Percentiles rank a stretch among this genome's conserved stretches.
These are phyloP conservation scores for Petrolisthes manimaculis DNA, from an alignment of 2,888 invertebrate species.

Conservation along the genomic window DNA sequence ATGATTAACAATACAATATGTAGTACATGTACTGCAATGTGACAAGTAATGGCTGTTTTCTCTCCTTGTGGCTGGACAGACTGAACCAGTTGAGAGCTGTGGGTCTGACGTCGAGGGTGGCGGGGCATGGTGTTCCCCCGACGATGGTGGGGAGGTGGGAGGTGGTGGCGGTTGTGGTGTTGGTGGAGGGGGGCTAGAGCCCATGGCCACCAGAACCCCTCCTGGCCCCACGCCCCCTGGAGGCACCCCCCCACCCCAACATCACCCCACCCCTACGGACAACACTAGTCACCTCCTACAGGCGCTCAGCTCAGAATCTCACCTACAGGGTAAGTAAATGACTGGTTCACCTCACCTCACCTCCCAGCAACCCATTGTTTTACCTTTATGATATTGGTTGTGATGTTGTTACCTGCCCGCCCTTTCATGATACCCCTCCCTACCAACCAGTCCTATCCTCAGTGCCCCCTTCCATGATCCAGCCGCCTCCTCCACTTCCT, in stretches of 20 bases:
- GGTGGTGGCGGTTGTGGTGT: conserved; percentile 41
- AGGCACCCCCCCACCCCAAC: conserved; percentile 52
- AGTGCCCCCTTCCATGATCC: not conserved
- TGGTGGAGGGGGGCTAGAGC: conserved; percentile 18
- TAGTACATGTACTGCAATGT: too few species aligned
- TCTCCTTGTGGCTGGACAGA: conserved; percentile 20
- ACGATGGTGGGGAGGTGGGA: conserved; percentile 45
- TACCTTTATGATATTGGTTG: conserved; percentile 2
- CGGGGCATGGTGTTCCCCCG: conserved; percentile 38
- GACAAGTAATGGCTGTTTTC: too few species aligned
- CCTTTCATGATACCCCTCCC: not conserved
- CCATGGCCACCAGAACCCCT: conserved; percentile 31
- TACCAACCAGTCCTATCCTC: not conserved
- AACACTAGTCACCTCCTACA: conserved; percentile 65
- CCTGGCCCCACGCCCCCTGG: conserved; percentile 57
- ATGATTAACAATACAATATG: too few species aligned
- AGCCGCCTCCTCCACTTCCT: not conserved
- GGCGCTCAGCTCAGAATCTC: conserved; percentile 57
- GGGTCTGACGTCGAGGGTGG: conserved; percentile 41
- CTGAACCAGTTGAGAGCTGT: conserved; percentile 49
- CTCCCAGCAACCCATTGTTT: conserved; percentile 4
- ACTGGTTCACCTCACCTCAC: not conserved
- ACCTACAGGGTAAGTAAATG: conserved; percentile 60
- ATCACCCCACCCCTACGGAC: conserved; percentile 51
- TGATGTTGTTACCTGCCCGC: not conserved